Evolutionary conservation across 2,797 vertebrate genomes (phyloP), one percentile per base, ranked within the genome.

Genomic region (Channallabes apus): DNA sequence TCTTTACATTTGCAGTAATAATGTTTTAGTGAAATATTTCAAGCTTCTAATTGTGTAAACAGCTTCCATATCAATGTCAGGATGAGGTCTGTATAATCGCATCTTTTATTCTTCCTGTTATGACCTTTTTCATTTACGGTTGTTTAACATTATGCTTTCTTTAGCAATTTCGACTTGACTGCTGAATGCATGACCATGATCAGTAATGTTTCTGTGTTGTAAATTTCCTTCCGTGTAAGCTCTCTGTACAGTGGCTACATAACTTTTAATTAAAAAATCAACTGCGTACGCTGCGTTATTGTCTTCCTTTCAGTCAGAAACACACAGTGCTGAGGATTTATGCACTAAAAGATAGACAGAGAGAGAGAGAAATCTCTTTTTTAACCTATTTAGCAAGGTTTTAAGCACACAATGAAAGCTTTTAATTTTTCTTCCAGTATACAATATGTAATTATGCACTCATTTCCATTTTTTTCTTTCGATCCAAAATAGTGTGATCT

Each of bases 161-260:
- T 24, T n/a, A 24, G 14, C 59, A 2, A 22, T 68, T 20, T 78
- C 58, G 0, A 22, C 62, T 46, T 41, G 24, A 68, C 5, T 76
- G 69, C 27, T 72, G 73, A 27, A 41, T 29, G 29, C 41, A 71
- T 64, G 8, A 17, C 67, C 46, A 22, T 35, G 68, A 32, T 59
- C 65, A 22, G 54, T 65, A 58, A 56, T 46, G 59, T 79, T 82
- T 9, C 22, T 46, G 51, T 83, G 73, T 75, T 88, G 80, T 82
- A 85, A 29, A 86, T 82, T 68, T 83, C 51, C 84, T 72, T 82
- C 54, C 62, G 41, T 76, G 54, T 18, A 84, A 54, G 79, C 84
- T 91, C 82, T 81, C 83, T 93, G 90, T 92, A 91, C 91, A 89
- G 88, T 88, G 91, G 58, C 84, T 92, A 75, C 84, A 79, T 78